Evolutionary conservation across 2,888 invertebrate genomes (phyloP), one percentile per base, ranked within the genome.

Genomic region (Silvanus unidentatus): DNA sequence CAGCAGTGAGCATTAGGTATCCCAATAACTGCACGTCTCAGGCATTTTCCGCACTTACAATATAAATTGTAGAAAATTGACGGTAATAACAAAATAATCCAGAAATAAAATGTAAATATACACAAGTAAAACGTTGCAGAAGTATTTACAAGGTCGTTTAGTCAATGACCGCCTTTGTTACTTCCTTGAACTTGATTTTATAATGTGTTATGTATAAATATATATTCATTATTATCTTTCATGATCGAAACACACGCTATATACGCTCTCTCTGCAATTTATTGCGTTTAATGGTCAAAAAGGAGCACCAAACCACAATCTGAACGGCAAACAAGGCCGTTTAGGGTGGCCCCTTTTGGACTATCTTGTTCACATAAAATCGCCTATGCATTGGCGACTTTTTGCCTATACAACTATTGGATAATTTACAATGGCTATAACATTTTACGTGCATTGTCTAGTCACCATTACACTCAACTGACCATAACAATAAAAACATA

Each of bases 111-210:
- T 43, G 40, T 34, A 45, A 11, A 27, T n/a, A n/a, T n/a, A n/a
- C n/a, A 41, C 16, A 35, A 14, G 52, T 45, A 43, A n/a, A n/a
- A n/a, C n/a, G 41, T 42, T 35, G 42, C 40, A 43, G 50, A 52
- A 45, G 52, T 52, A 55, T 55, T 56, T 47, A 57, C 65, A 66
- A 66, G 66, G 66, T 64, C 66, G 66, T 63, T 64, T 66, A 63
- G 65, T 65, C 65, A 65, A 64, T 56, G 65, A 64, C 63, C 65
- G 63, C 57, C 53, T 61, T 59, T 59, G 52, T 58, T 55, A 66
- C 65, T 66, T 66, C 63, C 66, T 65, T 65, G 64, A 64, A 65
- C 65, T 64, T 65, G 62, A 52, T 49, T 32, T 12, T 32, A 32
- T 12, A 12, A 32, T 12, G n/a, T 12, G 4, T 32, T 12, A 4